Base-by-base conservation (phyloP, 2,797 vertebrate species). In the Danio albolineatus region DNA sequence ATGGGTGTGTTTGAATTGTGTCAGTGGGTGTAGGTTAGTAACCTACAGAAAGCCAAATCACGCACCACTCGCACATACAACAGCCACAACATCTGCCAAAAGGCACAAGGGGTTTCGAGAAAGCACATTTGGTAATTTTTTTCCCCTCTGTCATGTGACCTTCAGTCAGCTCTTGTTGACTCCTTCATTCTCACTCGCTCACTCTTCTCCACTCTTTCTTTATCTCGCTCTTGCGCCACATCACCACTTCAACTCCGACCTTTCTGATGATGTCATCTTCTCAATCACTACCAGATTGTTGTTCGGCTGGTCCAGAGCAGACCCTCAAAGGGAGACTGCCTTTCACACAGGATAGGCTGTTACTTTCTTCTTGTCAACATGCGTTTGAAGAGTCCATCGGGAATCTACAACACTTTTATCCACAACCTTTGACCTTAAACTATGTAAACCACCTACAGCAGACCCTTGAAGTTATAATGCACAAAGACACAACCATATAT, bases 221-320 rank as follows among this genome's bases (percentile, higher is more conserved):
- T 64, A 72, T 79, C 57, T 61, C 17, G 16, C 17, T 78, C 17
- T 71, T 38, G 38, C 13, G 48, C 79, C 67, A 77, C 75, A 85
- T 81, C 64, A 53, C 66, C 77, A 71, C 62, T 70, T 78, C 73
- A 78, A 78, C 59, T 19, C 60, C 12, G 46, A 70, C 75, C 21
- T 73, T 57, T 56, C 73, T 74, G 82, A 80, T 89, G 86, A 87
- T 86, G 85, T 85, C 83, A 87, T 87, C 76, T 62, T 79, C 78
- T 84, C 83, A 89, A 87, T 89, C 83, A 87, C 77, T 84, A 79
- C 81, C 88, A 89, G 85, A 89, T 82, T 87, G 82, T 71, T 61
- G 39, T 78, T 77, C 78, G 76, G 78, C 78, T 76, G 19, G 60
- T 62, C 56, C 60, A 67, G 39, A 76, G 74, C 62, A 72, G 73